Percentiles rank a stretch among this genome's conserved stretches.
Evolutionary conservation across 2,797 vertebrate genomes (phyloP).

Genomic region (Amniataba percoides): DNA sequence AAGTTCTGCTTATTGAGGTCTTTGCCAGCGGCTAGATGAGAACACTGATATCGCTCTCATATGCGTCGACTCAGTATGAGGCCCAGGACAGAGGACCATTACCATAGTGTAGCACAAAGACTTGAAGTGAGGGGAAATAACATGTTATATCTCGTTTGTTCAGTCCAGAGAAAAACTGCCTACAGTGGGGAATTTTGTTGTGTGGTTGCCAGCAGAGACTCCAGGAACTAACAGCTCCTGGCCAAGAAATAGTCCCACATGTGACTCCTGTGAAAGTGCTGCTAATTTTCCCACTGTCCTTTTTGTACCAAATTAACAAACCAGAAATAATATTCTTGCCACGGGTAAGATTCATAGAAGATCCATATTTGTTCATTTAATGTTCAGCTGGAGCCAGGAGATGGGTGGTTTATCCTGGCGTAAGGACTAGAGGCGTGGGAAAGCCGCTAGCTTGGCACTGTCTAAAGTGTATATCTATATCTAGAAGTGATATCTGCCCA

Average conservation of each 20-base stretch:
- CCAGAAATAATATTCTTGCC: no score
- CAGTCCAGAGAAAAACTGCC: not conserved
- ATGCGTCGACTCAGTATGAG: not conserved
- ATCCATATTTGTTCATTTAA: no score
- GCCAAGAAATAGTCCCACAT: not conserved
- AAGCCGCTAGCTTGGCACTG: not conserved
- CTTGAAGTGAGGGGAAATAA: not conserved
- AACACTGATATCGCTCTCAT: conserved; percentile 4
- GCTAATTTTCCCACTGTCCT: no score
- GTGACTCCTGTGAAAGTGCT: not conserved
- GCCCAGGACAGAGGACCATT: not conserved
- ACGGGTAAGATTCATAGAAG: no score
- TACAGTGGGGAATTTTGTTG: not conserved
- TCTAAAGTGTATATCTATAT: not conserved
- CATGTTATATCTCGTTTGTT: not conserved
- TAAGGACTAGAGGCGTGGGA: not conserved
- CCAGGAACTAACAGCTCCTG: not conserved
- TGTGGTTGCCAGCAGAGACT: not conserved
- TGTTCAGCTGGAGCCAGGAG: no score
- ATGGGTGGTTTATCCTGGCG: not conserved
- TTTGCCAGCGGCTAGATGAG: conserved; percentile 12
- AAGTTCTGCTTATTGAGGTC: conserved; percentile 1
- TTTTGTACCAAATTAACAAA: no score
- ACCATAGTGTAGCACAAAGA: conserved; percentile 5
- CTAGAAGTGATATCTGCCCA: not conserved